A percentile compares a stretch with the other conserved stretches of the same genome.
These are phyloP conservation scores for Maconellicoccus hirsutus DNA, from an alignment of 1,140 invertebrate species.

Conservation along the genomic window DNA sequence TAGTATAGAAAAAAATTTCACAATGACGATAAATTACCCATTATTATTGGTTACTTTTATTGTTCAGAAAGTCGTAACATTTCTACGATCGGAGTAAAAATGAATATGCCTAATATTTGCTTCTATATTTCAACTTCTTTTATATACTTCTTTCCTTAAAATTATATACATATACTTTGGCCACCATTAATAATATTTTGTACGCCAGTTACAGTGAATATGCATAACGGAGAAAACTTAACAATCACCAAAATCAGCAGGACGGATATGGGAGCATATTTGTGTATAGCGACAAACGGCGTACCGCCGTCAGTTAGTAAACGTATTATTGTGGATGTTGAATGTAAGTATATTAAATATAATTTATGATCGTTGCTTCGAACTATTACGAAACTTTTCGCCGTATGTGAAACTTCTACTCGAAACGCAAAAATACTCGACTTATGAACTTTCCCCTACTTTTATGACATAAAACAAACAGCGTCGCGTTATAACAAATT, in stretches of 20 bases:
- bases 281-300: slow-evolving; percentile 74
- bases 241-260: slow-evolving; percentile 66
- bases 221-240: slow-evolving; percentile 53
- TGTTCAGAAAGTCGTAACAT: too few relatives aligned
- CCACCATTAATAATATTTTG: too few relatives aligned
- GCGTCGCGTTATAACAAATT: neutral
- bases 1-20: too few relatives aligned
- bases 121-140: too few relatives aligned
- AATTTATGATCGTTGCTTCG: neutral
- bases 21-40: too few relatives aligned
- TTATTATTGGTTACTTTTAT: too few relatives aligned
- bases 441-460: neutral
- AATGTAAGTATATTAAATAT: slow-evolving; percentile 31
- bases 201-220: slow-evolving; percentile 40
- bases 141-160: too few relatives aligned
- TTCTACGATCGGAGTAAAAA: too few relatives aligned
- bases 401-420: neutral
- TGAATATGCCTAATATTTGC: too few relatives aligned
- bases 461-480: slow-evolving; percentile 8
- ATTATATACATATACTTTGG: too few relatives aligned
- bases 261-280: slow-evolving; percentile 77
- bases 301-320: slow-evolving; percentile 80
- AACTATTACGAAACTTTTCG: neutral
- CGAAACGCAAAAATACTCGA: neutral
- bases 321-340: slow-evolving; percentile 35